Conservation (phyloP, 2,113 vertebrate genomes). For the Leptodactylus fuscus region DNA sequence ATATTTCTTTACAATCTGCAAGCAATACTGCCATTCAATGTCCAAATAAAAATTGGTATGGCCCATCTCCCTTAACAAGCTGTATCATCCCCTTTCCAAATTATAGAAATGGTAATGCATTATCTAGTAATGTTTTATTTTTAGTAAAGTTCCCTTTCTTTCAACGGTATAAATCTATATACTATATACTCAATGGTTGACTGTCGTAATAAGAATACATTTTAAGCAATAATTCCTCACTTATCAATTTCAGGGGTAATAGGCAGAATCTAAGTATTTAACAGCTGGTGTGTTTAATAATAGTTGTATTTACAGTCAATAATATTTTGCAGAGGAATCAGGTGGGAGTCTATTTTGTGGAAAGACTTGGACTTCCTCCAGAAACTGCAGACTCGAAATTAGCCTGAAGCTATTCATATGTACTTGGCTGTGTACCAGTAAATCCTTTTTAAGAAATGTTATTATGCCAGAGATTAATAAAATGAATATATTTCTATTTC, state of each 20-base stretch:
- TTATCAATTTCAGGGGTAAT: neutral
- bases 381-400: slow-evolving; percentile 19
- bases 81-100: neutral
- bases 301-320: slow-evolving; percentile 41
- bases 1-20: too few species aligned
- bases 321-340: slow-evolving; percentile 43
- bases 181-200: neutral
- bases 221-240: neutral
- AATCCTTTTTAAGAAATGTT: neutral
- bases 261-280: slow-evolving; percentile 26
- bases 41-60: neutral
- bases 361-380: slow-evolving; percentile 40
- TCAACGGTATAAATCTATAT: neutral
- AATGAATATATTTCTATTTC: slow-evolving; percentile 7
- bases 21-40: too few species aligned
- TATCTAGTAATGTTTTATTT: neutral
- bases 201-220: neutral
- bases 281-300: slow-evolving; percentile 34
- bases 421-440: slow-evolving; percentile 28
- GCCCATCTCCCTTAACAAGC: neutral
- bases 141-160: neutral
- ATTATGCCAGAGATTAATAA: slow-evolving; percentile 14
- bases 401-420: slow-evolving; percentile 30
- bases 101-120: neutral
- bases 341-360: slow-evolving; percentile 19